Base-by-base conservation (phyloP, 2,888 invertebrate genomes). In the Artemia sinica region DNA sequence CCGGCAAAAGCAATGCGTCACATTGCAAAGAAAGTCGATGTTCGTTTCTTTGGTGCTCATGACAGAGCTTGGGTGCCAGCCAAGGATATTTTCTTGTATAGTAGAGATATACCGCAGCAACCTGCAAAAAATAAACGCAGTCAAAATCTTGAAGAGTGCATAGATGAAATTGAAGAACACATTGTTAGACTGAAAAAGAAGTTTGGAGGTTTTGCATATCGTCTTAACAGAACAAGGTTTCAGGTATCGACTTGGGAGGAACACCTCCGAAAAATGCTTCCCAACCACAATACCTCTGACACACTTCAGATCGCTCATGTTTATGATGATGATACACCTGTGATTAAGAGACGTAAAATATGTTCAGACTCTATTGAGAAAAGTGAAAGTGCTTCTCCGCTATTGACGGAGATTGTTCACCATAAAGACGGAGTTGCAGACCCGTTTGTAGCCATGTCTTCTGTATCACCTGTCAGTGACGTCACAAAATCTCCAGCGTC, bases 1-100 rank as follows among this genome's bases (percentile, higher is more conserved):
- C 96, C 96, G 0, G 95, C 93, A 0, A 96, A 96, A 79, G 89
- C 87, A 0, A 88, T 91, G 87, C 83, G 85, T 0, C 78, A 83
- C 9, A 85, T 84, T 70, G 80, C 82, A 41, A 82, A 82, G 72
- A 84, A 86, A 0, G 89, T 93, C 0, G 93, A 95, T 78, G 92
- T 92, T 4, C 80, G 93, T 2, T 96, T 96, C 80, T 96, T 96
- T 79, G 95, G 95, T 0, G 91, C 89, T 18, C 94, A 96, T 79
- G 94, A 95, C 78, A 66, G 91, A 69, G 91, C 93, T 8, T 91
- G 92, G 90, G 88, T 94, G 13, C 85, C 88, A 0, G 82, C 85
- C 0, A 86, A 86, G 73, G 89, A 92, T 77, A 89, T 91, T 75
- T 92, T 84, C 77, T 81, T 93, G 6, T 88, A 88, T 66, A 90